Evolutionary conservation across 2,888 invertebrate species (phyloP).

Genomic region (Torymus tubicola): DNA sequence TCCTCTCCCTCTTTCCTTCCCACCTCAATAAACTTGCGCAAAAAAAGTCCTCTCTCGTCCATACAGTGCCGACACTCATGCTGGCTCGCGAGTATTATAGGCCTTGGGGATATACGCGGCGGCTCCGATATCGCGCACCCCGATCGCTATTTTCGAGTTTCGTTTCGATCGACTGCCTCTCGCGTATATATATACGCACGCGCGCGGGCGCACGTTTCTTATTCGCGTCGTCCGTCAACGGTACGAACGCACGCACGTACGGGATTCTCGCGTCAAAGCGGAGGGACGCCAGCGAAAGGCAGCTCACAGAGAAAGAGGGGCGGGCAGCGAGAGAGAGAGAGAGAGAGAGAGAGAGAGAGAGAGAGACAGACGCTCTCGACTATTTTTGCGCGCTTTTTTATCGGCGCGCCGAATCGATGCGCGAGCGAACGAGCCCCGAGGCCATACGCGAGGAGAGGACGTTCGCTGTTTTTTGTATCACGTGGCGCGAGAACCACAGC

Average conservation of each 20-base stretch:
- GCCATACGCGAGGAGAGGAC: not conserved
- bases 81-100: not conserved
- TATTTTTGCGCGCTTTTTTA: constrained; percentile 55
- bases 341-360: constrained; percentile 32
- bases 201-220: constrained; percentile 23
- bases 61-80: not conserved
- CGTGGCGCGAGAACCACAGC: not conserved
- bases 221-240: constrained; percentile 27
- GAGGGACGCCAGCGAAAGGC: not conserved
- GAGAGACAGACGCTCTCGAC: constrained; percentile 28
- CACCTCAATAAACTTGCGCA: not conserved
- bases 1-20: not conserved
- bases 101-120: constrained; percentile 28
- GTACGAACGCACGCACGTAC: constrained; percentile 44
- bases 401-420: constrained; percentile 50
- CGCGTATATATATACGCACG: not conserved
- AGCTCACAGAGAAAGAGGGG: not conserved
- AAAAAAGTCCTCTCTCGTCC: not conserved
- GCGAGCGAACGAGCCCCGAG: constrained; percentile 29
- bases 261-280: constrained; percentile 40
- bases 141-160: constrained; percentile 57
- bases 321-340: constrained; percentile 39
- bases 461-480: not conserved
- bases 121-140: constrained; percentile 50
- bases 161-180: constrained; percentile 43